Base-by-base conservation (phyloP, 2,797 vertebrate genomes). In the Hypotaenidia philippensis region DNA sequence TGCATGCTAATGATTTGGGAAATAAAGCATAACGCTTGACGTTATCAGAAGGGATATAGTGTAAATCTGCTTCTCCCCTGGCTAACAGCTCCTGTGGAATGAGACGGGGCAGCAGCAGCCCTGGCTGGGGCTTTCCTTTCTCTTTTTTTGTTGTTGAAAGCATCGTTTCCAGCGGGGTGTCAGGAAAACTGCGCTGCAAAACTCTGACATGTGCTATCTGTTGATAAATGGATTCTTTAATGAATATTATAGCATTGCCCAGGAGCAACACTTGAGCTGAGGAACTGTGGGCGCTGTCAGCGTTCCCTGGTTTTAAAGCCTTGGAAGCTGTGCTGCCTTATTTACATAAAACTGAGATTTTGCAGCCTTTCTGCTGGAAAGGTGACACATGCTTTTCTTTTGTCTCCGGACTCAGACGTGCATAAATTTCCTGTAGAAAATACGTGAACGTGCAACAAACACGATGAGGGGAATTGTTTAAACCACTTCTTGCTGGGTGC, bases 1-100 rank as follows among this genome's bases (percentile, higher is more conserved):
- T 98, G 98, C 98, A 98, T 98, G 97, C 98, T 98, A 98, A 98
- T 98, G 97, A 98, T 97, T 97, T 97, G 96, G 97, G 97, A 98
- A 98, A 98, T 97, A 96, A 97, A 98, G 97, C 97, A 93, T 97
- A 97, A 97, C 93, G 97, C 96, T 97, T 90, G 75, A 92, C 96
- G 91, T 97, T 97, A 97, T 97, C 95, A 47, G 87, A 95, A 97
- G 91, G 94, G 91, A 97, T 96, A 87, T 90, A 93, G 92, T 96
- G 85, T 92, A 94, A 96, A 94, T 94, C 97, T 97, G 97, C 94
- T 96, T 97, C 96, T 95, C 92, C 75, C 64, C 89, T 89, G 88
- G 68, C 89, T 82, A 29, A n/a, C 93, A n/a, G 76, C 31, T 70
- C 41, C 85, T 91, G 88, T 45, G 91, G 89, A 78, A 86, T 36